Evolutionary conservation across 2,113 vertebrate species (phyloP), one percentile per base, ranked within the genome.

Genomic region (Vombatus ursinus): DNA sequence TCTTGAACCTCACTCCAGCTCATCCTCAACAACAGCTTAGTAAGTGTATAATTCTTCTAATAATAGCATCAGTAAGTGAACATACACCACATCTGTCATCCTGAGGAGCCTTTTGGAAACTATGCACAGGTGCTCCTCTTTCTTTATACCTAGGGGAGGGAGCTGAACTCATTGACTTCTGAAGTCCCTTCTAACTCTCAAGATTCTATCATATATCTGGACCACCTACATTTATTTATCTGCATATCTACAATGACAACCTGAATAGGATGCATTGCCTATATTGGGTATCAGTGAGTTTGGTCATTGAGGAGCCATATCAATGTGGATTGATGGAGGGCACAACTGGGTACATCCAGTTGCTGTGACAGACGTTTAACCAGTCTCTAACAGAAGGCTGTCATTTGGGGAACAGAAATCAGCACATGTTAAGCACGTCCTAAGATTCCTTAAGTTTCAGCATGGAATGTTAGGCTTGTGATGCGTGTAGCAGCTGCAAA

Each of bases 1-100:
- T 28, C 44, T 0, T 49, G 92, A 93, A 50, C 68, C 92, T 94
- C 94, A 93, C 94, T 96, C 96, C 14, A 52, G 77, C 89, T 95
- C 51, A 93, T 84, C 61, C 93, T 93, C 94, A 91, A 37, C 54
- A 93, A 91, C 52, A 94, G 95, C 94, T 96, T 95, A 92, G 95
- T 94, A 92, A 92, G 77, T 92, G n/a, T 4, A 51, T 95, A 94
- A 50, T 92, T 48, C 89, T 93, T 95, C 95, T 77, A 97, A 93
- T 90, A 95, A 93, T 92, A 93, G 94, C 92, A 90, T 93, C 52
- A 37, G 90, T 54, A 92, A 92, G 53, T 22, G 51, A 61, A 8
- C 50, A 9, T 24, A 28, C 47, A 91, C 5, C n/a, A 54, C 90
- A 93, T 57, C 93, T 92, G 94, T 92, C 90, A 52, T 77, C 52